phyloP scores from a whole-genome alignment of 2,113 vertebrate species.

The Mixornis gularis region DNA sequence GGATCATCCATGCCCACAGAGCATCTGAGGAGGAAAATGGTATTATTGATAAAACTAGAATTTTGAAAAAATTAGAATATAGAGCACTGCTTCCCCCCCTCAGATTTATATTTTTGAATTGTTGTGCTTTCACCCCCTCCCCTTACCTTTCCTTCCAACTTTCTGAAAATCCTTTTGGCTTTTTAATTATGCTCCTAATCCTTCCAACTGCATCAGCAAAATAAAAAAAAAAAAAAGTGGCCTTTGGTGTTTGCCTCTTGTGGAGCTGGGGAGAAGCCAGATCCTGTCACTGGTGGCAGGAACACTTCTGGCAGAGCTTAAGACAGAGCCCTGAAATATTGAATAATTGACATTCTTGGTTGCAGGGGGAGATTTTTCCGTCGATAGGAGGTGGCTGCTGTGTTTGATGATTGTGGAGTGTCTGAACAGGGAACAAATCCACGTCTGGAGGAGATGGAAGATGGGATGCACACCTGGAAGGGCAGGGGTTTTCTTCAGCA shows the following conservation, averaged over 20 bases:
- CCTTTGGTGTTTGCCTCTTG: background rate
- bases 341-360: background rate
- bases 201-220: background rate
- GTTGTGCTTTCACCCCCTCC: background rate
- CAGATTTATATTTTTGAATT: background rate
- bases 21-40: background rate
- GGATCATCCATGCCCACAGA: background rate
- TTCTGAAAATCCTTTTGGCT: background rate
- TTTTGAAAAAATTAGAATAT: background rate
- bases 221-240: background rate
- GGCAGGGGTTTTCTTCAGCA: rapidly evolving
- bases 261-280: constrained; percentile 4
- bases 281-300: background rate
- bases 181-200: background rate
- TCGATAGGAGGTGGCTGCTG: background rate
- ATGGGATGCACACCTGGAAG: background rate
- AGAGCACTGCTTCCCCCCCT: rapidly evolving
- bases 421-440: background rate
- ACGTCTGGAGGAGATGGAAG: background rate
- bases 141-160: background rate
- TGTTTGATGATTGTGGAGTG: background rate
- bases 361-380: background rate
- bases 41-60: background rate
- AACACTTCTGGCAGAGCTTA: constrained; percentile 2
- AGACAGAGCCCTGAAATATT: background rate